Percentiles rank a stretch among this genome's conserved stretches.
These are phyloP conservation scores for Ceyx cyanopectus DNA, from an alignment of 2,113 vertebrate species.

Conservation along the genomic window DNA sequence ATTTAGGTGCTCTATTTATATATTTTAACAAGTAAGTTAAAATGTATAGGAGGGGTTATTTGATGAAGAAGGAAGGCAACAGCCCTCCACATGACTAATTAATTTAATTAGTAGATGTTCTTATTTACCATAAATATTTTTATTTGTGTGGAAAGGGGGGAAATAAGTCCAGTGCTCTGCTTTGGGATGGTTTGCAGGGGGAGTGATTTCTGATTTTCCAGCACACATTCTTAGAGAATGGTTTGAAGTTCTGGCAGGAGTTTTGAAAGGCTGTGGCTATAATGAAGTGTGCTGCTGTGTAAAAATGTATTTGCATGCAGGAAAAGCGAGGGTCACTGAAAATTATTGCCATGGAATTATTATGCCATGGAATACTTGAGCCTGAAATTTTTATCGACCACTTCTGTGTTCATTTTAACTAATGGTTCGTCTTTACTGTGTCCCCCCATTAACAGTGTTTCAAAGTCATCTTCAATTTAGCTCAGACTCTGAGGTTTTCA, in stretches of 20 bases:
- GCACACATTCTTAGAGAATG: accelerated
- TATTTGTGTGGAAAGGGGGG: background rate
- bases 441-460: background rate
- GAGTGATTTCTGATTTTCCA: background rate
- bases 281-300: background rate
- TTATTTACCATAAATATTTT: background rate
- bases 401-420: background rate
- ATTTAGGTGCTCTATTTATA: background rate
- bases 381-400: background rate
- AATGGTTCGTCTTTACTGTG: background rate
- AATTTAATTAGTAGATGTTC: background rate
- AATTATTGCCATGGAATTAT: accelerated
- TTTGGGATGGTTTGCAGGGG: background rate
- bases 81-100: background rate
- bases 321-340: background rate
- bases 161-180: background rate
- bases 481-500: background rate
- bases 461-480: background rate
- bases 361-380: background rate
- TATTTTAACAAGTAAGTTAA: background rate
- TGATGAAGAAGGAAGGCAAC: background rate
- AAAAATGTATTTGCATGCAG: background rate
- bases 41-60: background rate
- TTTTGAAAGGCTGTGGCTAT: background rate
- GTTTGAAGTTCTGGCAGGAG: background rate